Evolutionary conservation across 2,888 invertebrate genomes (phyloP).

Genomic region (Leptopterna dolabrata): DNA sequence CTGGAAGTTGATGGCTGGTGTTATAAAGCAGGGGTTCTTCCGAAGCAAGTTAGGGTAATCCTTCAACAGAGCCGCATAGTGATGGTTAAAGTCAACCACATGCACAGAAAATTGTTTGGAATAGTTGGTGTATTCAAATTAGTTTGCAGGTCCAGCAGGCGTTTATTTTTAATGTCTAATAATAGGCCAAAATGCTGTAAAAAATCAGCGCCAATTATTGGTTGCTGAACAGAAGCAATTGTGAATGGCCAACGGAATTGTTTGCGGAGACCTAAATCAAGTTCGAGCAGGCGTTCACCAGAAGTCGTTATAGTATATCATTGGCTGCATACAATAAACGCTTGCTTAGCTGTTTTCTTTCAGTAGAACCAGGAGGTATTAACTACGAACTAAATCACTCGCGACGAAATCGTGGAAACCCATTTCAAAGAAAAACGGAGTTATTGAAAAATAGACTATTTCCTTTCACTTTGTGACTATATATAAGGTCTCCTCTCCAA

Average conservation of each 20-base stretch:
- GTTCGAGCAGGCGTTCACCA: not conserved
- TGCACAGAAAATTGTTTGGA: not conserved
- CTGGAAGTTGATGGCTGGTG: not conserved
- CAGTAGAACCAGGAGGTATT: too few species aligned
- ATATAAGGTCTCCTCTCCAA: too few species aligned
- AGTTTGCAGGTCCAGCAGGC: too few species aligned
- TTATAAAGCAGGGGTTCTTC: not conserved
- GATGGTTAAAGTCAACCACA: not conserved
- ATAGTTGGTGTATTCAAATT: too few species aligned
- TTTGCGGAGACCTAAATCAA: not conserved
- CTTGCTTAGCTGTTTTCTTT: too few species aligned
- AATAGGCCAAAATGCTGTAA: not conserved
- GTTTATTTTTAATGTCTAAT: too few species aligned
- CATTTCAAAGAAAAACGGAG: too few species aligned
- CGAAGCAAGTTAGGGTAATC: slow-evolving; percentile 5
- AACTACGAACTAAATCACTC: too few species aligned
- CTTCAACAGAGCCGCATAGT: not conserved
- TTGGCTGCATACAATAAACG: too few species aligned
- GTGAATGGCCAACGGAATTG: not conserved
- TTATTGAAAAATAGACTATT: too few species aligned
- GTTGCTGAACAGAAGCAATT: not conserved
- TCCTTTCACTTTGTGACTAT: too few species aligned
- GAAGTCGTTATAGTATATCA: not conserved
- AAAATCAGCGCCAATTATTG: not conserved
- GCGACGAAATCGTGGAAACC: too few species aligned